These are phyloP conservation scores for Aelia acuminata DNA, from an alignment of 2,888 invertebrate species.

Conservation along the genomic window DNA sequence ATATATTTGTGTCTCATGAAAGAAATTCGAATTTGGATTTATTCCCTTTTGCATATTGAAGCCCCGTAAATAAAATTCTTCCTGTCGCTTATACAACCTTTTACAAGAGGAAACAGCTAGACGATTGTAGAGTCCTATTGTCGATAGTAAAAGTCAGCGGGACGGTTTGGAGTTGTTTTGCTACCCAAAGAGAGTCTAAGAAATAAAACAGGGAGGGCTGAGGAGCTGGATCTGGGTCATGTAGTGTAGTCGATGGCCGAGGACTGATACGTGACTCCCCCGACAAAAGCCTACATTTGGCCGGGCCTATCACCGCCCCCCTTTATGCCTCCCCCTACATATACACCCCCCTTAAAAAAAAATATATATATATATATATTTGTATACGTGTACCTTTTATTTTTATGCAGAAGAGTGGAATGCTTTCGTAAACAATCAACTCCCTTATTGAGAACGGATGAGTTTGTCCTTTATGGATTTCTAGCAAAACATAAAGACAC, in stretches of 20 bases:
- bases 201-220: not conserved
- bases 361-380: too few species aligned
- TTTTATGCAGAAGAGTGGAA: not conserved
- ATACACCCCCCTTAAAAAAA: too few species aligned
- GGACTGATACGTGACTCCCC: conserved; percentile 24
- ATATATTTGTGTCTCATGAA: too few species aligned
- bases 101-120: not conserved
- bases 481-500: too few species aligned
- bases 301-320: not conserved
- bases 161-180: conserved; percentile 11
- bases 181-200: not conserved
- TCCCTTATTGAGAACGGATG: not conserved
- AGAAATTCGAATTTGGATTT: too few species aligned
- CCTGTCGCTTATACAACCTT: not conserved
- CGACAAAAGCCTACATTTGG: conserved; percentile 33
- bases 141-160: not conserved
- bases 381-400: conserved; percentile 9
- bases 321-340: too few species aligned
- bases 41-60: too few species aligned
- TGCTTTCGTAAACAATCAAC: not conserved
- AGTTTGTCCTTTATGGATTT: not conserved
- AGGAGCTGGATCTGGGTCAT: not conserved
- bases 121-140: not conserved
- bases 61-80: too few species aligned
- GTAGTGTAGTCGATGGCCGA: conserved; percentile 14